Conservation (phyloP, 1,140 invertebrate species). For the Eueides isabella region DNA sequence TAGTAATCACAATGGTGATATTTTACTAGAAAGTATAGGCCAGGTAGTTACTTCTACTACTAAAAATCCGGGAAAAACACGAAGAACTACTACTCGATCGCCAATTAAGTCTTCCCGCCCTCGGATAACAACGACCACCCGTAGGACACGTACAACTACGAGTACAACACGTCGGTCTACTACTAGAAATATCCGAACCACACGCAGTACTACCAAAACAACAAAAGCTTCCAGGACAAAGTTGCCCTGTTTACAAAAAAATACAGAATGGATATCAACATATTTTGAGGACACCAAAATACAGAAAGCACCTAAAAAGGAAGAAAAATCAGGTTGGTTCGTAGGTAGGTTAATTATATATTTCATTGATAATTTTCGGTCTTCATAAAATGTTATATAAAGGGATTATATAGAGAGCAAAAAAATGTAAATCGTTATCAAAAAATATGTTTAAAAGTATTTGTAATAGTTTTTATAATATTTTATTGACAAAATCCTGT, state of each 20-base stretch:
- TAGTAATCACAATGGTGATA: conserved; percentile 41
- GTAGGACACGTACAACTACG: conserved; percentile 31
- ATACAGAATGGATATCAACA: conserved; percentile 58
- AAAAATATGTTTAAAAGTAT: too few relatives aligned
- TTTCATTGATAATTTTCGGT: not conserved
- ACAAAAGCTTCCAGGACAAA: conserved; percentile 53
- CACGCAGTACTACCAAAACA: conserved; percentile 46
- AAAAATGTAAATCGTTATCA: too few relatives aligned
- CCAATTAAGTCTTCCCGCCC: conserved; percentile 42
- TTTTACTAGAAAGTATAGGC: conserved; percentile 48
- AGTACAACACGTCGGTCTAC: conserved; percentile 41
- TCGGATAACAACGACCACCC: conserved; percentile 43
- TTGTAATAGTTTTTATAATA: too few relatives aligned
- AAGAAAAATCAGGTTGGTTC: conserved; percentile 71
- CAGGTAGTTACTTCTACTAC: conserved; percentile 37
- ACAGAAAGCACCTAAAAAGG: conserved; percentile 58
- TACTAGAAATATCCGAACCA: conserved; percentile 35
- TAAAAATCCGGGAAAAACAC: conserved; percentile 36
- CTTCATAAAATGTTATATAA: not conserved
- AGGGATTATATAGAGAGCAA: too few relatives aligned
- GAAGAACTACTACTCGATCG: conserved; percentile 35
- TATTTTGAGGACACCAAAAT: conserved; percentile 59
- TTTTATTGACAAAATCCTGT: too few relatives aligned
- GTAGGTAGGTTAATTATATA: conserved; percentile 55
- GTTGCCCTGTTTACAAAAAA: conserved; percentile 55